Evolutionary conservation across 2,113 vertebrate genomes (phyloP), one percentile per base, ranked within the genome.

Genomic region (Lynx canadensis): DNA sequence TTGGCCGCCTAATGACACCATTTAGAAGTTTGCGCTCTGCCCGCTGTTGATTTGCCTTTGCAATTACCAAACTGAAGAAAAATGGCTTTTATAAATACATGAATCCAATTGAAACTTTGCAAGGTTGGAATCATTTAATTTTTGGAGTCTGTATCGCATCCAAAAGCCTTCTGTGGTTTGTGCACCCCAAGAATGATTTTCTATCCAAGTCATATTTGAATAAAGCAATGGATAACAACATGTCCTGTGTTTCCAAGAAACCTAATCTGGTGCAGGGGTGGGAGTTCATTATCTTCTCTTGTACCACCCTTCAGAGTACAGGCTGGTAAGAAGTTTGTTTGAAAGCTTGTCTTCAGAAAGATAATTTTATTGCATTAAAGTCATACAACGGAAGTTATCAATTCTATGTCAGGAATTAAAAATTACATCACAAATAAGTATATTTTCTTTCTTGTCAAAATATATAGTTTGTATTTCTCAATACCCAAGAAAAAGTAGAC

Each of bases 181-280:
- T 50, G 65, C 97, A 98, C 92, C 68, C 90, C 33, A 85, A 97
- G 85, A 97, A 96, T 96, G 71, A 83, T 97, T 91, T 98, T 97
- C 80, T 97, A 71, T 97, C 96, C 96, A 98, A 90, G 31, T 98
- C 52, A 85, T 98, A 95, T 98, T 98, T 95, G 98, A 94, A 91
- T 97, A 95, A 97, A 97, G 89, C 86, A 98, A 95, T 95, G 96
- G 95, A 95, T 95, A 98, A 33, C 79, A 97, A 65, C 21, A 94
- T 57, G 66, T 93, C 55, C 79, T 78, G 12, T 92, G 29, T 63
- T 97, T 98, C 97, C 96, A 94, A n/a, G 89, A 84, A 80, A 76
- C 65, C 66, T 33, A 18, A 57, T 97, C 97, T 96, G 19, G 48
- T 97, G 74, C 69, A 33, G 23, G 68, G 27, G 1, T 88, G 57